A percentile compares a stretch with the other conserved stretches of the same genome.
These are phyloP conservation scores for Apodemus agrarius DNA, from an alignment of 2,797 vertebrate genomes.

Conservation along the genomic window DNA sequence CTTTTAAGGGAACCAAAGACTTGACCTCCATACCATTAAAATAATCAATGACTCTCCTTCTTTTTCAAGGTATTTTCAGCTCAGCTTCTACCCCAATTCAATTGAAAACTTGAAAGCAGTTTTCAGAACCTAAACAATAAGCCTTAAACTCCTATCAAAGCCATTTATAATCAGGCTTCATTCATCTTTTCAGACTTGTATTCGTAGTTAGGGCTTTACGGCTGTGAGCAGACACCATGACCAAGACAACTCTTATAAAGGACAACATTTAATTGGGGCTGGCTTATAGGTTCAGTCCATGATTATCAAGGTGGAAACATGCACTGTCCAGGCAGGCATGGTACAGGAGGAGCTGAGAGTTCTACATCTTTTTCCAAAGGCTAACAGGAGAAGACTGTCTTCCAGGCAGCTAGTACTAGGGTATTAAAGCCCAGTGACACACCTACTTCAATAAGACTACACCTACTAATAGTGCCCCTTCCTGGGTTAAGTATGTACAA, in stretches of 20 bases:
- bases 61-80: not conserved
- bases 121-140: not conserved
- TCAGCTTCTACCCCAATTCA: not conserved
- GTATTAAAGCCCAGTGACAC: not conserved
- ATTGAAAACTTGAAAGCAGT: not conserved
- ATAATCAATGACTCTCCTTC: not conserved
- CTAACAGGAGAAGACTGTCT: not conserved
- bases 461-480: not conserved
- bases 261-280: not conserved
- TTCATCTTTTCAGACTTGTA: not conserved
- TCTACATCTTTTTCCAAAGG: not conserved
- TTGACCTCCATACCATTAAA: not conserved
- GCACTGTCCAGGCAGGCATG: not conserved
- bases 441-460: not conserved
- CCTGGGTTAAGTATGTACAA: not conserved
- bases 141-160: not conserved
- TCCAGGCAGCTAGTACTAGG: not conserved
- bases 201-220: not conserved
- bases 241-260: not conserved
- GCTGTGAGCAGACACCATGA: not conserved
- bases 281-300: not conserved
- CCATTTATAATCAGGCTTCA: not conserved
- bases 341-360: not conserved
- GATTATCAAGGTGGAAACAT: not conserved
- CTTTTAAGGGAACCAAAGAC: not conserved